A percentile compares a stretch with the other conserved stretches of the same genome.
These are phyloP conservation scores for Craseonycteris thonglongyai DNA, from an alignment of 2,113 vertebrate genomes.

Conservation along the genomic window DNA sequence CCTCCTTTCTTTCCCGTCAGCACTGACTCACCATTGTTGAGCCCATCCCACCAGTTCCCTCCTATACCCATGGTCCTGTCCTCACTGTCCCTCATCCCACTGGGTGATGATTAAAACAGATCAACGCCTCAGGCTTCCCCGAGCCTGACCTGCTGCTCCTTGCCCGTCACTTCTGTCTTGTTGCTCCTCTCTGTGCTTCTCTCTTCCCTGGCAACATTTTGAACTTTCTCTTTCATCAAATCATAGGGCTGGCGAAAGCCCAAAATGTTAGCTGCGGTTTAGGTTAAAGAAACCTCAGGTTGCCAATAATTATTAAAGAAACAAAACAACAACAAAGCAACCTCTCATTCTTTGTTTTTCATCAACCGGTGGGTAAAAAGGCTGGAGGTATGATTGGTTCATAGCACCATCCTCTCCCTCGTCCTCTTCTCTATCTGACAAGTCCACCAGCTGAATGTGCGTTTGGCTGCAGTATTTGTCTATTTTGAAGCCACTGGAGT, in stretches of 20 bases:
- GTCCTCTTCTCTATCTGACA: background rate
- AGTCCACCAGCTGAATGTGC: slow-evolving; percentile 15
- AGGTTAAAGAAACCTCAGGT: slow-evolving; percentile 40
- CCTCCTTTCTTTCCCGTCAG: background rate
- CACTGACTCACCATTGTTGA: background rate
- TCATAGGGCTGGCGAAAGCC: background rate
- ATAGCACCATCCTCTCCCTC: slow-evolving; percentile 3
- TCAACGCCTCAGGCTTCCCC: background rate
- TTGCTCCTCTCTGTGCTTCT: background rate
- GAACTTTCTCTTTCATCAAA: background rate
- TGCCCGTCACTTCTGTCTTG: background rate
- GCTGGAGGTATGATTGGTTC: slow-evolving; percentile 29
- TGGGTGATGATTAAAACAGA: background rate
- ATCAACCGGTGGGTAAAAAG: slow-evolving; percentile 56
- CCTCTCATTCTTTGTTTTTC: slow-evolving; percentile 59
- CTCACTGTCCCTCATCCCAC: accelerated
- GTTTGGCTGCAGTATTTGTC: slow-evolving; percentile 45
- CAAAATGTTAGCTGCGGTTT: background rate
- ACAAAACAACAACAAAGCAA: background rate
- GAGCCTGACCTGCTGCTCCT: background rate
- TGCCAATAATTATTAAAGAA: slow-evolving; percentile 26
- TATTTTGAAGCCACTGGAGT: background rate
- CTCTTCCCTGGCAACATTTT: background rate
- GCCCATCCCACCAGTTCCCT: background rate
- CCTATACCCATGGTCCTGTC: accelerated